A percentile compares a stretch with the other conserved stretches of the same genome.
Evolutionary conservation across 2,113 vertebrate species (phyloP).

Genomic region (Platysteira castanea): DNA sequence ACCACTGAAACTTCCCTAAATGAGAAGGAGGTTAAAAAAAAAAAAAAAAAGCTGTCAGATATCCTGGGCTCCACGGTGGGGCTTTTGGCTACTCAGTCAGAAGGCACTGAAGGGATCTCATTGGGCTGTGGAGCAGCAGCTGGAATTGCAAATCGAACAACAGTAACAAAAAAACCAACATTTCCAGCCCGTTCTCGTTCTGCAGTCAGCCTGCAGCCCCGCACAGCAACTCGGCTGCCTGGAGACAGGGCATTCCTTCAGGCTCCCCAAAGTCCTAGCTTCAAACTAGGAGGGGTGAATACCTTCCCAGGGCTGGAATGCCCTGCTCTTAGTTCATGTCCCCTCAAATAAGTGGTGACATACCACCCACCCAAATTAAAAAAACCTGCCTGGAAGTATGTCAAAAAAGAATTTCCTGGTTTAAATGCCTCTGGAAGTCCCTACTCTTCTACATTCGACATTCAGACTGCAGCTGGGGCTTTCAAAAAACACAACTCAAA

Average conservation of each 20-base stretch:
- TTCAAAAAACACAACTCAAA: not conserved
- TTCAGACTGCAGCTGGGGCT: not conserved
- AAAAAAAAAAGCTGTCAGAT: not conserved
- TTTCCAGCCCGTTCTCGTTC: not conserved
- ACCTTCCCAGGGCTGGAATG: not conserved
- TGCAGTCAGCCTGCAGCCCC: not conserved
- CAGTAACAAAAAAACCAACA: not conserved
- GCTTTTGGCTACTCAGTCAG: accelerated
- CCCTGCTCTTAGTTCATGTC: not conserved
- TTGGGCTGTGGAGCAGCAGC: accelerated
- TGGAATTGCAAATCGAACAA: not conserved
- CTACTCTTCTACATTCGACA: not conserved
- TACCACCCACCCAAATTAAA: not conserved
- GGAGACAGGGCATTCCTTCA: not conserved
- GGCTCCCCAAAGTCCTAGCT: not conserved
- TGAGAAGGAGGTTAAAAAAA: not conserved
- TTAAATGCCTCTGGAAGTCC: not conserved
- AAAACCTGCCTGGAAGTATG: not conserved
- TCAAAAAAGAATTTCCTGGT: not conserved
- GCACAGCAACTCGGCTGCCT: accelerated
- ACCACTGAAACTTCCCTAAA: not conserved
- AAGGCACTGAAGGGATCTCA: not conserved
- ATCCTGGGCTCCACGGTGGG: not conserved
- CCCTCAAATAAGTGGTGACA: not conserved
- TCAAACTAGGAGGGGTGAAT: not conserved